Evolutionary conservation across 1,140 invertebrate species (phyloP).

Genomic region (Globodera ellingtonae): DNA sequence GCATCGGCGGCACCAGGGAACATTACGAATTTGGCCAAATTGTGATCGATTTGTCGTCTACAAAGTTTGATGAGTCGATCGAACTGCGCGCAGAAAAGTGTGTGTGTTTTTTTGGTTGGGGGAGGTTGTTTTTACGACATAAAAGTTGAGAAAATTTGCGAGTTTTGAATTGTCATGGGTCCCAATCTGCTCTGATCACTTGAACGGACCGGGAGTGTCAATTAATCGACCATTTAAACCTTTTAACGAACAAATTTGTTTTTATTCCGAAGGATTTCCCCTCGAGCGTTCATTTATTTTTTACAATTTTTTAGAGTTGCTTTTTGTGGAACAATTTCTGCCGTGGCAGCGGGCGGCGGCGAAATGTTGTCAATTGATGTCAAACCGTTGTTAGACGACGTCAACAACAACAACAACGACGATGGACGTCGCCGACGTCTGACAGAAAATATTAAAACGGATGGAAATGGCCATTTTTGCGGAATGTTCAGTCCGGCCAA

Average conservation of each 20-base stretch:
- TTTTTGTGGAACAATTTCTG: slow-evolving; percentile 34
- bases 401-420: not conserved
- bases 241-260: too few species aligned
- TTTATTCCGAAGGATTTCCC: too few species aligned
- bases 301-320: slow-evolving; percentile 23
- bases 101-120: too few species aligned
- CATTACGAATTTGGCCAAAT: slow-evolving; percentile 25
- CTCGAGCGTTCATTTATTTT: too few species aligned
- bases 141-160: too few species aligned
- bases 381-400: not conserved
- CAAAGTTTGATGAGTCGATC: slow-evolving; percentile 12
- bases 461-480: slow-evolving; percentile 24
- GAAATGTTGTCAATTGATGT: slow-evolving; percentile 3
- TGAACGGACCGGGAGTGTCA: too few species aligned
- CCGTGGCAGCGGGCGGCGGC: not conserved
- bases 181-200: too few species aligned
- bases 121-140: too few species aligned
- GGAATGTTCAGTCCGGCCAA: slow-evolving; percentile 20
- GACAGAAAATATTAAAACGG: not conserved
- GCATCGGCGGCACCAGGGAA: slow-evolving; percentile 5
- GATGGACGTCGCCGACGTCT: slow-evolving; percentile 10
- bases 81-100: not conserved
- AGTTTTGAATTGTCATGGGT: too few species aligned
- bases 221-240: too few species aligned
- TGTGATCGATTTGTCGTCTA: slow-evolving; percentile 8